These are phyloP conservation scores for Turritopsis rubra DNA, from an alignment of 30 jellyfish, hydroid and myxozoan genomes.

Conservation along the genomic window DNA sequence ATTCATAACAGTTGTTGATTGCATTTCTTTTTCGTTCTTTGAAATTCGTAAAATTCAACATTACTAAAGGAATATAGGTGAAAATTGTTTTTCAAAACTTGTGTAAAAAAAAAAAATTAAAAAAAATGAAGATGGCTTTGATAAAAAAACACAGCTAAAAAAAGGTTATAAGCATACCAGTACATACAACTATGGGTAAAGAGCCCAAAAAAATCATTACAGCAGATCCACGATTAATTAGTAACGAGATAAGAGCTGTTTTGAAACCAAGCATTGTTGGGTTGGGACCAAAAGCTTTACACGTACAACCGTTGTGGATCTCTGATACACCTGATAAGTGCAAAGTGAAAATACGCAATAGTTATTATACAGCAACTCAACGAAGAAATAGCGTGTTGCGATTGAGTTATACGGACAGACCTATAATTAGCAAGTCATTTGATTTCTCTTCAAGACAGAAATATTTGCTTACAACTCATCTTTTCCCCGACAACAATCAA, in stretches of 20 bases:
- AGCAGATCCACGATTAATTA: neutral
- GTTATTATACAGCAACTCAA: neutral
- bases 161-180: neutral
- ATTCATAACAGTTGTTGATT: neutral
- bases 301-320: conserved; percentile 13
- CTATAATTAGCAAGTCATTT: neutral
- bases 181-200: neutral
- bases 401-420: neutral
- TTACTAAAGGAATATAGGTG: neutral
- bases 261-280: conserved; percentile 12
- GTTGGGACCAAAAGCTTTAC: conserved; percentile 2
- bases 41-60: neutral
- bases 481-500: too few species aligned
- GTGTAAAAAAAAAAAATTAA: neutral
- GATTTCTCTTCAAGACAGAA: neutral
- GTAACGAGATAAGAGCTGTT: conserved; percentile 3
- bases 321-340: neutral
- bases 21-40: neutral
- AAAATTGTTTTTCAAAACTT: neutral
- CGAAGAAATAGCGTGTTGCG: neutral
- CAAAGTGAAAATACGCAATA: neutral
- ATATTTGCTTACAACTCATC: neutral
- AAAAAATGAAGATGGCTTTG: neutral
- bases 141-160: neutral
- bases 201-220: neutral